Evolutionary conservation across 2,888 invertebrate species (phyloP), one percentile per base, ranked within the genome.

Genomic region (Disparrhopalites patrizii): DNA sequence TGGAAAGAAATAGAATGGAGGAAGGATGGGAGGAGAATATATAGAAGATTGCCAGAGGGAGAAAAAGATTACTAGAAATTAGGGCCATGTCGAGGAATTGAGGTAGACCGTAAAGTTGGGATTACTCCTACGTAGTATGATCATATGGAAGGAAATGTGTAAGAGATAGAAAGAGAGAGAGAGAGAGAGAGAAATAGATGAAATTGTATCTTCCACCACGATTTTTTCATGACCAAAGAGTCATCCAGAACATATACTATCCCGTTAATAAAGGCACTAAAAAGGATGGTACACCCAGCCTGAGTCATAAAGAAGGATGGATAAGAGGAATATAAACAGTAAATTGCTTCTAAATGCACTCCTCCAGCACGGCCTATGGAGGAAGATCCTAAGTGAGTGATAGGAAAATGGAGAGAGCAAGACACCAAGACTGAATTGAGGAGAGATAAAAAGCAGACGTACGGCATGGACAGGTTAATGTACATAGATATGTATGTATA

Each of bases 281-380:
- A 47, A 23, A 20, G n/a, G 7, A 4, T 23, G 23, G 3, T 47
- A 47, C 47, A n/a, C 20, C 47, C 23, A 10, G 2, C 20, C n/a
- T 23, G 15, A 47, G 10, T 20, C 8, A 15, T 7, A 15, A 40
- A 23, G 25, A 47, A 20, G 47, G 23, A 47, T 23, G 47, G 47
- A 47, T 47, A 25, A 20, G 47, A n/a, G n/a, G 47, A n/a, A n/a
- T n/a, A n/a, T 47, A 47, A 47, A 47, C 47, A 47, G 15, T 47
- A 47, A 47, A 47, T 23, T 47, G 47, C 47, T 23, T 25, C 25
- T 47, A 47, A 47, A 47, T 47, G 20, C 25, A 18, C 47, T 47
- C 47, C n/a, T n/a, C n/a, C n/a, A n/a, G n/a, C n/a, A n/a, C n/a
- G n/a, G n/a, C n/a, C n/a, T n/a, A n/a, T n/a, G n/a, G n/a, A n/a